Evolutionary conservation across 2,888 invertebrate genomes (phyloP), one percentile per base, ranked within the genome.

Genomic region (Sphaerophoria rueppellii): DNA sequence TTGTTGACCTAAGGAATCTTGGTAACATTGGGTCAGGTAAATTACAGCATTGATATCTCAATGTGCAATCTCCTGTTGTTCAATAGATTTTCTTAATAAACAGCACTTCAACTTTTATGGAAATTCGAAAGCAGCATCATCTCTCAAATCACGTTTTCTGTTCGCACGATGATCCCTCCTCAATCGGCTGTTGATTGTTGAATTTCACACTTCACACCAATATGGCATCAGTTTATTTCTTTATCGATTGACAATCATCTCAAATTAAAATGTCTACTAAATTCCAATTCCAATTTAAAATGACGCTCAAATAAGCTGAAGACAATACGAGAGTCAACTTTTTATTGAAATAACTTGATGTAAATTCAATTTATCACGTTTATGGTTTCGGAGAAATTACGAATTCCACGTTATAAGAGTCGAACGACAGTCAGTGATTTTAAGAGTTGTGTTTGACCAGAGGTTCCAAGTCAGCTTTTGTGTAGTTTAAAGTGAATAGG

Each of bases 361-460:
- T 60, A 61, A 71, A 37, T 81, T 60, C n/a, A 48, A n/a, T 12
- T 35, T 34, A 63, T 34, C 58, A 0, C 3, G 60, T 61, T 72
- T 81, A 81, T 76, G 71, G 81, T 43, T 12, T 32, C 46, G 55
- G 76, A 72, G 81, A 72, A 81, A 76, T 76, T 60, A 67, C 48
- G 40, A 50, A 50, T 50, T 50, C 65, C 65, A 65, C 16, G 35
- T 11, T 24, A 24, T 24, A 2, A 24, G 24, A 24, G 24, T 24
- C 50, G 14, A 63, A 48, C 63, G 48, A 48, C 14, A 16, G 48
- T 48, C 63, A 37, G n/a, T 12, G 32, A n/a, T 6, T 63, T 34
- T 4, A 4, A 34, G 14, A 14, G 12, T 2, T 32, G 2, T 7
- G n/a, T 37, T 16, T 60, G 35, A 35, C 37, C 16, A 37, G 11